Conservation (phyloP, 2,888 invertebrate species). For the Petrophora chlorosata region DNA sequence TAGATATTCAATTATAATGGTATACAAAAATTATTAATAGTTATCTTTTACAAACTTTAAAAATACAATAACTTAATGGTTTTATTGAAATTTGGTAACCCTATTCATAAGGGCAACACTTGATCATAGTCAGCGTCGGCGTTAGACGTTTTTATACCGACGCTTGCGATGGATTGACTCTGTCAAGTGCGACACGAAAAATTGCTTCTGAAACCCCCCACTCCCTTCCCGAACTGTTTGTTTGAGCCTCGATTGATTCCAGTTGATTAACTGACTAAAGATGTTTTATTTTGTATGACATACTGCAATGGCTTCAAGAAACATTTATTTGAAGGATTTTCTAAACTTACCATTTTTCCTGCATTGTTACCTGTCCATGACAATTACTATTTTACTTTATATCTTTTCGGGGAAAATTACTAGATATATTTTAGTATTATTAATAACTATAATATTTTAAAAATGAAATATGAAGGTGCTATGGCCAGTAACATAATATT, state of each 20-base stretch:
- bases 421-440: too few relatives aligned
- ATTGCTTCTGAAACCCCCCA: slow-evolving; percentile 49
- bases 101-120: slow-evolving; percentile 46
- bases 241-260: slow-evolving; percentile 39
- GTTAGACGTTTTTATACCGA: slow-evolving; percentile 67
- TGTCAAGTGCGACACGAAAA: slow-evolving; percentile 69
- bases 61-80: too few relatives aligned
- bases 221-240: slow-evolving; percentile 41
- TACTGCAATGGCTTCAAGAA: too few relatives aligned
- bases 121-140: slow-evolving; percentile 69
- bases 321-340: too few relatives aligned
- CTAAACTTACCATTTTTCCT: too few relatives aligned
- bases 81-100: slow-evolving; percentile 9
- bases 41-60: not conserved
- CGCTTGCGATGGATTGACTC: slow-evolving; percentile 60
- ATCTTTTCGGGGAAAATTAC: too few relatives aligned
- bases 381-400: too few relatives aligned
- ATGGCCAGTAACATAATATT: too few relatives aligned
- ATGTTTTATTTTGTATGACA: too few relatives aligned
- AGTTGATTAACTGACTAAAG: slow-evolving; percentile 38
- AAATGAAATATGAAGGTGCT: not conserved
- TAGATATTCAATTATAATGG: too few relatives aligned
- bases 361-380: too few relatives aligned
- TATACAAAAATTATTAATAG: too few relatives aligned
- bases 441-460: not conserved